Base-by-base conservation (phyloP, 23 tunicate genomes). In the Trididemnum nubilum region DNA sequence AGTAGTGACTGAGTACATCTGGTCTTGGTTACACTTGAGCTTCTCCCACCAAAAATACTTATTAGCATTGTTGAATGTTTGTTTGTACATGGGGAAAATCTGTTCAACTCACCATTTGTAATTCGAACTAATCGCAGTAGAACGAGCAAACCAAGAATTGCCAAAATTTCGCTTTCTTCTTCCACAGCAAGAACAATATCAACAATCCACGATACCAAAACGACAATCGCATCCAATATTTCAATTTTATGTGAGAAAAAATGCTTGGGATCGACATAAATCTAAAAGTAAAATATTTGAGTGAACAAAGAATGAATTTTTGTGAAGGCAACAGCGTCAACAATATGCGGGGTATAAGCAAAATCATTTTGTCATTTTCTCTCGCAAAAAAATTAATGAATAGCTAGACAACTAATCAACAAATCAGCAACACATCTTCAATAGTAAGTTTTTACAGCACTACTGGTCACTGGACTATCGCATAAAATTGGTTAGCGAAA, bases 221-320 rank as follows among this genome's bases (percentile, higher is more conserved):
- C 97, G 27, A 92, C 97, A 33, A 92, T 36, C 2, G 92, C 97
- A 77, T 92, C 97, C 69, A 92, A 38, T 26, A 92, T 78, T 75
- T 92, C 97, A 58, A 92, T 60, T 52, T 92, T 92, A 85, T 92
- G 97, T 28, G 30, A 71, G 39, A 85, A 50, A 37, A 92, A 92
- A 51, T 92, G 97, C 26, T 26, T 33, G 64, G 70, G 82, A 81
- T 92, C 85, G 34, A 86, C 92, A 76, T 80, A 67, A 2, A 92
- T 78, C 97, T 92, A 33, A 3, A 73, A 79, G 33, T 21, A 60
- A 5, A 21, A 61, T 25, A n/a, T n/a, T n/a, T n/a, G 18, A 18
- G 57, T 49, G 18, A 49, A 18, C 57, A 49, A 12, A 49, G 18
- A 32, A 69, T 21, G 67, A 79, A 39, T n/a, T 26, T 78, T 52